Evolutionary conservation across 2,888 invertebrate species (phyloP).

Genomic region (Agonopterix alstromeriana): DNA sequence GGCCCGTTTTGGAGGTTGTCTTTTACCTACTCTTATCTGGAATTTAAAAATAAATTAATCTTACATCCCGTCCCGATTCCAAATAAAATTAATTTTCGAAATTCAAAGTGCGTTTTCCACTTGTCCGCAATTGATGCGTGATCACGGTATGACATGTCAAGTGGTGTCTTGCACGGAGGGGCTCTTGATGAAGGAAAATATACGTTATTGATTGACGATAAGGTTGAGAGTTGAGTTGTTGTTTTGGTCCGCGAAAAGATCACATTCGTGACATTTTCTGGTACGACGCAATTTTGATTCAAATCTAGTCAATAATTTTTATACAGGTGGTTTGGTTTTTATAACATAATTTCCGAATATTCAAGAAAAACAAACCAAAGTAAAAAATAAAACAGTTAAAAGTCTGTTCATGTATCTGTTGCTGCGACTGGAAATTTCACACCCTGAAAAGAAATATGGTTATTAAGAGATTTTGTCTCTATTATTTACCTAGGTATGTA

Average conservation of each 20-base stretch:
- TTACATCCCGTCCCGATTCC: slow-evolving; percentile 7
- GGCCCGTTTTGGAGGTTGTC: too few species aligned
- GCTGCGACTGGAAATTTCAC: too few species aligned
- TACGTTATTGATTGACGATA: neutral
- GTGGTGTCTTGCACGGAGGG: slow-evolving; percentile 42
- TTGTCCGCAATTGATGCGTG: slow-evolving; percentile 62
- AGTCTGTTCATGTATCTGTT: too few species aligned
- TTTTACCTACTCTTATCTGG: too few species aligned
- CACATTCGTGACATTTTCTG: slow-evolving; percentile 63
- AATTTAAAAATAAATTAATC: too few species aligned
- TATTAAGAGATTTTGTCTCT: too few species aligned
- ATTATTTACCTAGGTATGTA: too few species aligned
- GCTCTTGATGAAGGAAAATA: slow-evolving; percentile 10
- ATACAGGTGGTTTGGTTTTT: slow-evolving; percentile 38
- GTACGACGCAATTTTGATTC: slow-evolving; percentile 48
- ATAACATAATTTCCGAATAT: too few species aligned
- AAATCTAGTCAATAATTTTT: slow-evolving; percentile 56
- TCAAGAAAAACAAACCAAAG: too few species aligned
- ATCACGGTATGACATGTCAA: slow-evolving; percentile 56
- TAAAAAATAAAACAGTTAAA: too few species aligned
- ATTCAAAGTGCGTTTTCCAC: slow-evolving; percentile 49
- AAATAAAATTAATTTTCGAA: slow-evolving; percentile 26
- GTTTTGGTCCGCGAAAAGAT: slow-evolving; percentile 52
- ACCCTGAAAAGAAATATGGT: too few species aligned
- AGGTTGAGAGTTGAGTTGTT: slow-evolving; percentile 16